These are phyloP conservation scores for Cataglyphis albicans DNA, from an alignment of 2,888 invertebrate species.

Conservation along the genomic window DNA sequence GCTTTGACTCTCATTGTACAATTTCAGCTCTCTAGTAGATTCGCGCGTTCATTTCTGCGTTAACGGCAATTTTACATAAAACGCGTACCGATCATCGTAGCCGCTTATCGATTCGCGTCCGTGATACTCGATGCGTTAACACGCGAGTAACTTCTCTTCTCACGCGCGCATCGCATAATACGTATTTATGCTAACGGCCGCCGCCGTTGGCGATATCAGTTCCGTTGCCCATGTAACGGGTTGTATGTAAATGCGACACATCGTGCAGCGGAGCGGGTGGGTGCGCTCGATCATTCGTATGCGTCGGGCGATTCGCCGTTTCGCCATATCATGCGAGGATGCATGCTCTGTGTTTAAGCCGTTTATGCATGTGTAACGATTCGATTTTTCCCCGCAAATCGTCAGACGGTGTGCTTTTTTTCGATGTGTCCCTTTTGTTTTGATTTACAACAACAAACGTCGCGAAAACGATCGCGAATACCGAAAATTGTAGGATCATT, in stretches of 20 bases:
- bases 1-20: neutral
- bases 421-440: neutral
- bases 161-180: constrained; percentile 53
- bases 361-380: constrained; percentile 26
- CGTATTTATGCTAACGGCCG: constrained; percentile 63
- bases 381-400: constrained; percentile 20
- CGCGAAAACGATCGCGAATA: neutral
- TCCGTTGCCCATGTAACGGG: constrained; percentile 3
- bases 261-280: neutral
- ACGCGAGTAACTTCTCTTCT: constrained; percentile 54
- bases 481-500: constrained; percentile 16
- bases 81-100: constrained; percentile 47
- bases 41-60: constrained; percentile 11
- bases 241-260: constrained; percentile 38
- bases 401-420: neutral
- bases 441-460: constrained; percentile 5
- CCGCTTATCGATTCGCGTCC: constrained; percentile 61
- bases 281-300: constrained; percentile 62
- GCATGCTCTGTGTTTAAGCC: constrained; percentile 19
- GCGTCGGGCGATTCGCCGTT: constrained; percentile 20
- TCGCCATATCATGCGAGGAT: constrained; percentile 21
- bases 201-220: constrained; percentile 5
- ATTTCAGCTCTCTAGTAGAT: neutral
- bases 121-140: constrained; percentile 58
- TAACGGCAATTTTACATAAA: constrained; percentile 20